Evolutionary conservation across 2,113 vertebrate genomes (phyloP).

Genomic region (Cygnus atratus): DNA sequence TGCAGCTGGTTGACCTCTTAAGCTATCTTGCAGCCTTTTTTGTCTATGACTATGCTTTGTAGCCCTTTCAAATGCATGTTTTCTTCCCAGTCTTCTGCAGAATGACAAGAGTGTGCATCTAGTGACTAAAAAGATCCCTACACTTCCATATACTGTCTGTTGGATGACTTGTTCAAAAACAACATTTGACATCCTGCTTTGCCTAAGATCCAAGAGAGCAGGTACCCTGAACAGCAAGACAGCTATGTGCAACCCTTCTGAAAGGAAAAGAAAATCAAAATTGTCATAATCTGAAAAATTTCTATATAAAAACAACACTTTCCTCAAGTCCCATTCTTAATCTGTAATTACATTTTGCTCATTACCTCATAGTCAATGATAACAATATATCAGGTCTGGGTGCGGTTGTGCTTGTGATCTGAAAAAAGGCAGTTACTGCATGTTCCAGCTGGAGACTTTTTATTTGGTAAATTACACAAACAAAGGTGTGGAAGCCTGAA

Average conservation of each 20-base stretch:
- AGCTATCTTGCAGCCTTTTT: background rate
- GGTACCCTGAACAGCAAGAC: background rate
- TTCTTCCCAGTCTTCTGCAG: background rate
- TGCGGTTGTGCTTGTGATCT: background rate
- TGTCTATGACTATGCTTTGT: background rate
- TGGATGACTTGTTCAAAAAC: background rate
- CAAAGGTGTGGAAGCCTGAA: background rate
- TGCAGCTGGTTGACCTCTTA: background rate
- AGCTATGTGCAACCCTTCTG: background rate
- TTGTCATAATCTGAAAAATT: background rate
- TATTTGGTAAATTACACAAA: background rate
- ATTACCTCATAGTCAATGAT: background rate
- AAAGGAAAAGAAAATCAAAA: background rate
- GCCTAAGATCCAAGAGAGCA: background rate
- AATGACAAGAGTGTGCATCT: background rate
- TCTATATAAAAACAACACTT: background rate
- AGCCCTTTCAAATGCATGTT: background rate
- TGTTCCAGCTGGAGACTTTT: background rate
- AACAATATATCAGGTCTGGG: background rate
- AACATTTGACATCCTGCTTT: background rate
- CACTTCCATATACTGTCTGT: background rate
- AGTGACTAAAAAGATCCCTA: background rate
- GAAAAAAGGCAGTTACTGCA: background rate
- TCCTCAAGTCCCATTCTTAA: background rate
- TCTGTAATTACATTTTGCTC: background rate